Base-by-base conservation (phyloP, 1,140 invertebrate genomes). In the Dendroctonus ponderosae region DNA sequence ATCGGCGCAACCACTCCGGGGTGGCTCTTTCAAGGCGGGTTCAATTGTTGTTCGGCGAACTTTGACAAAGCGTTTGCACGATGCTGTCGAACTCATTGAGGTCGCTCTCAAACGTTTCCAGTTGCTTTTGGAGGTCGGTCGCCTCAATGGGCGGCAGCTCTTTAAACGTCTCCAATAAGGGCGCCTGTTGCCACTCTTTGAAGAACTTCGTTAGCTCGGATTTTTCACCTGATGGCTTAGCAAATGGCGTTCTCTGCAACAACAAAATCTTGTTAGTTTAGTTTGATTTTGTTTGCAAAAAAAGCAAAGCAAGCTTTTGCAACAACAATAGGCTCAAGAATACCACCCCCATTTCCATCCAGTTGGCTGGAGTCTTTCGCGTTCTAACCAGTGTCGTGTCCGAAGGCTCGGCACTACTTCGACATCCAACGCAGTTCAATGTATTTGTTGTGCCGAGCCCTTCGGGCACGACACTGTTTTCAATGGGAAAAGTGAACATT, bases 181-280 rank as follows among this genome's bases (percentile, higher is more conserved):
- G 90, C 6, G 91, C 90, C 72, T 83, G 84, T 78, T 91, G 89
- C 79, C 90, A 92, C 72, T 92, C 89, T 5, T 86, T 80, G 79
- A 90, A 92, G 79, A 93, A 92, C 60, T 85, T 83, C 43, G 88
- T 88, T 60, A 93, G 80, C 40, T 93, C 91, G 63, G 82, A 81
- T 66, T 82, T 80, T 14, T 92, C 91, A 61, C 82, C 82, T 61
- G 81, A 79, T n/a, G 81, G 80, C 67, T 81, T 84, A 38, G 84
- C 84, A 67, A 86, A 87, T 7, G 84, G 85, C 46, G 83, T 82
- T 81, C 83, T 85, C 84, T 85, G 75, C n/a, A 81, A 81, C 26
- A 26, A 26, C 1, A 26, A 1, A 26, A 26, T 26, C 26, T 26
- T 26, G 26, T 46, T 46, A 46, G 44, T 46, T 46, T 9, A 12